These are phyloP conservation scores for Aphelocoma coerulescens DNA, from an alignment of 2,113 vertebrate genomes.

Conservation along the genomic window DNA sequence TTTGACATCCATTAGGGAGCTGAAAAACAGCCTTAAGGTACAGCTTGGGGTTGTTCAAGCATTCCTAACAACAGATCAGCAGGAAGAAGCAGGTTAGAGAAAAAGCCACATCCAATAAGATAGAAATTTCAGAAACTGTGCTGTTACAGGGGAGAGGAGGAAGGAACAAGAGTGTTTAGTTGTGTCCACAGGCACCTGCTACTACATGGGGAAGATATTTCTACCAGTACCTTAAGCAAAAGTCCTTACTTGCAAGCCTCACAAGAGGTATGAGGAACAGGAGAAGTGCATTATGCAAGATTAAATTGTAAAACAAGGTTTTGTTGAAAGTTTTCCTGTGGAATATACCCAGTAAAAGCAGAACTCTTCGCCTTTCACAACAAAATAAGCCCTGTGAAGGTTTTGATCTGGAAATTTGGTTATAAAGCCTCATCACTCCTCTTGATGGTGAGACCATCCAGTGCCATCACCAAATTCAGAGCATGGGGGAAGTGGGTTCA, in stretches of 20 bases:
- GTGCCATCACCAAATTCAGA: too few species aligned
- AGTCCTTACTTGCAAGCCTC: not conserved
- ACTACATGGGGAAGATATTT: not conserved
- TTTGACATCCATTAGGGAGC: not conserved
- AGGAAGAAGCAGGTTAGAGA: not conserved
- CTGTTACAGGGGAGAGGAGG: not conserved
- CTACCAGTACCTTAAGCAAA: not conserved
- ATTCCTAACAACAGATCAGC: not conserved
- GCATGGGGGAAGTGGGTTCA: rapidly evolving
- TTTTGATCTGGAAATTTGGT: not conserved
- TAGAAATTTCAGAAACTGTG: not conserved
- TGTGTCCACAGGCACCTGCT: not conserved
- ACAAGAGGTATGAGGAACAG: not conserved
- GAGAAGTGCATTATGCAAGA: not conserved
- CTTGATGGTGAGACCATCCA: not conserved
- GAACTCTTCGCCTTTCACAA: not conserved
- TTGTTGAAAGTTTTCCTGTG: not conserved
- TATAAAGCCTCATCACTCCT: not conserved
- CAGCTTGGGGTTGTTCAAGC: not conserved
- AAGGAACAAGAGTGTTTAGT: not conserved
- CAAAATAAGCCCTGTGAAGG: not conserved
- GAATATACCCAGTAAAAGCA: not conserved
- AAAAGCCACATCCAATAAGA: not conserved
- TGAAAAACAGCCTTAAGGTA: not conserved
- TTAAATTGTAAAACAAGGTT: not conserved